A percentile compares a stretch with the other conserved stretches of the same genome.
These are phyloP conservation scores for Callionymus lyra DNA, from an alignment of 2,113 vertebrate species.

Conservation along the genomic window DNA sequence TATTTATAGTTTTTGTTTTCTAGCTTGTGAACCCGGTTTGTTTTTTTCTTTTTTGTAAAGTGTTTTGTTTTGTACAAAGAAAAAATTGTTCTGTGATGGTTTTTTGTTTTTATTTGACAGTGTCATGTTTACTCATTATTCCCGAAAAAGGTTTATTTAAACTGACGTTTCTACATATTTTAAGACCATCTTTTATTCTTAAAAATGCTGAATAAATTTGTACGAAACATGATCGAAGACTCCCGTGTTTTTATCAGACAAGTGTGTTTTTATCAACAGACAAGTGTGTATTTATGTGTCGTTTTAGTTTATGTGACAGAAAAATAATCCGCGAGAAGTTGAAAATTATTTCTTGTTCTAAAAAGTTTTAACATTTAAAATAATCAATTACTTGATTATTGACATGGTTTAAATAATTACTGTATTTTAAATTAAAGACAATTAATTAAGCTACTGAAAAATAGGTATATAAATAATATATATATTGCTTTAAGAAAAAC, in stretches of 20 bases:
- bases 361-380: too few relatives aligned
- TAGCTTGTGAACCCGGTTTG: constrained; percentile 70
- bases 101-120: constrained; percentile 56
- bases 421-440: too few relatives aligned
- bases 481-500: too few relatives aligned
- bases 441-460: too few relatives aligned
- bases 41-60: constrained; percentile 59
- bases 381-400: too few relatives aligned
- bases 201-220: constrained; percentile 81
- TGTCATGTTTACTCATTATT: constrained; percentile 68
- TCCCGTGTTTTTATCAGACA: constrained; percentile 31
- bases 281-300: too few relatives aligned
- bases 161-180: constrained; percentile 74
- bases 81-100: constrained; percentile 77
- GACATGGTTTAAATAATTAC: too few relatives aligned
- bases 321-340: too few relatives aligned
- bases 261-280: constrained; percentile 23
- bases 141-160: constrained; percentile 68
- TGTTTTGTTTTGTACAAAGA: constrained; percentile 57
- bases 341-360: too few relatives aligned
- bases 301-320: not conserved
- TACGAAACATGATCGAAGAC: constrained; percentile 57
- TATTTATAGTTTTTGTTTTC: constrained; percentile 83
- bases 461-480: too few relatives aligned
- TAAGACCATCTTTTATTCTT: constrained; percentile 73